Percentiles rank a stretch among this genome's conserved stretches.
These are phyloP conservation scores for Engystomops pustulosus DNA, from an alignment of 2,113 vertebrate genomes.

Conservation along the genomic window DNA sequence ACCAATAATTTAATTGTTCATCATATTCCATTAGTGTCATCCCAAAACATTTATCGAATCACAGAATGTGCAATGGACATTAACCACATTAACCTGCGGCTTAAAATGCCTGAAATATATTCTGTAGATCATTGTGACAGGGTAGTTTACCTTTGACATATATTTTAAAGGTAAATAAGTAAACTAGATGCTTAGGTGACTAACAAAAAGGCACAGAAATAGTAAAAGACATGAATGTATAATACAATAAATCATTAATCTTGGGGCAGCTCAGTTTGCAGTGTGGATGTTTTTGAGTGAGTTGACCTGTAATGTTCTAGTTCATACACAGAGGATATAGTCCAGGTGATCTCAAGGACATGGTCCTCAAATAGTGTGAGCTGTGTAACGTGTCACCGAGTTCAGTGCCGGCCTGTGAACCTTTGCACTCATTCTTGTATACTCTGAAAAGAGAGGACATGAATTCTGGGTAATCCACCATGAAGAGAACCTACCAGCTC, in stretches of 20 bases:
- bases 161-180: neutral
- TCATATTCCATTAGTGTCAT: neutral
- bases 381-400: conserved; percentile 61
- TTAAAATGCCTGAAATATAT: too few species aligned
- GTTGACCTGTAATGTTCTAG: conserved; percentile 63
- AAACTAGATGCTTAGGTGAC: neutral
- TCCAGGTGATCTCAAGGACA: conserved; percentile 66
- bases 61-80: neutral
- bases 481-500: too few species aligned
- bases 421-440: conserved; percentile 53
- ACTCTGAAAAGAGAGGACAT: conserved; percentile 51
- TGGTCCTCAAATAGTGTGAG: conserved; percentile 66
- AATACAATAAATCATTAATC: conserved; percentile 17
- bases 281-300: conserved; percentile 29
- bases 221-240: neutral
- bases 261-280: neutral
- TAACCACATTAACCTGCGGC: too few species aligned
- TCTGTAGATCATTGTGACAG: neutral
- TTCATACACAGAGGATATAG: conserved; percentile 66
- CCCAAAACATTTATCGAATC: neutral
- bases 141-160: neutral
- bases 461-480: conserved; percentile 61
- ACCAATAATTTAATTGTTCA: too few species aligned
- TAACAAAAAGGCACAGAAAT: conserved; percentile 42
- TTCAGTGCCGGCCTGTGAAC: conserved; percentile 59